Evolutionary conservation across 2,113 vertebrate species (phyloP).

Genomic region (Burhinus bistriatus): DNA sequence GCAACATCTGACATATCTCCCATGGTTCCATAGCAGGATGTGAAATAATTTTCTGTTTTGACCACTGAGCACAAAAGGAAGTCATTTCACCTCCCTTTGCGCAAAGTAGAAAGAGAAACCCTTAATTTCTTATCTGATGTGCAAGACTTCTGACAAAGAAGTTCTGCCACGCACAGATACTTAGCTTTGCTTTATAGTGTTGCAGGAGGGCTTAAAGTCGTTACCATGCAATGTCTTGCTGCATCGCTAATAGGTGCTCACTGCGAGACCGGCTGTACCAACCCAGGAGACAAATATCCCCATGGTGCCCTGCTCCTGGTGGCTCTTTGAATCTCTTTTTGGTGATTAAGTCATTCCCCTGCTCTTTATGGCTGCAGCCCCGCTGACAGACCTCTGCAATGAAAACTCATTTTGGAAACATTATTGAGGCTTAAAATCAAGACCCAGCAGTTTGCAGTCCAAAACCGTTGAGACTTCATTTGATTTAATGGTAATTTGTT

Average conservation of each 20-base stretch:
- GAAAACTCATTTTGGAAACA: neutral
- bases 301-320: neutral
- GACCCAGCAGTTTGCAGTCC: conserved; percentile 17
- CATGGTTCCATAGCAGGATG: neutral
- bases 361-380: neutral
- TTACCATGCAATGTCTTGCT: neutral
- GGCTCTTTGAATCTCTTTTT: neutral
- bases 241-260: neutral
- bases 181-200: neutral
- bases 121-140: neutral
- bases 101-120: neutral
- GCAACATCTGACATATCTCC: neutral
- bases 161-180: neutral
- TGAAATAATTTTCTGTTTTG: neutral
- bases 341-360: neutral
- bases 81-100: neutral
- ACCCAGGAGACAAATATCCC: neutral
- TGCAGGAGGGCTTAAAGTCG: neutral
- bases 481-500: conserved; percentile 15
- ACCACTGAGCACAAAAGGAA: rapidly evolving
- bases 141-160: neutral
- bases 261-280: neutral
- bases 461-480: neutral
- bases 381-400: neutral
- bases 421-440: conserved; percentile 27